Base-by-base conservation (phyloP, 1,140 invertebrate species). In the Augochlora pura region DNA sequence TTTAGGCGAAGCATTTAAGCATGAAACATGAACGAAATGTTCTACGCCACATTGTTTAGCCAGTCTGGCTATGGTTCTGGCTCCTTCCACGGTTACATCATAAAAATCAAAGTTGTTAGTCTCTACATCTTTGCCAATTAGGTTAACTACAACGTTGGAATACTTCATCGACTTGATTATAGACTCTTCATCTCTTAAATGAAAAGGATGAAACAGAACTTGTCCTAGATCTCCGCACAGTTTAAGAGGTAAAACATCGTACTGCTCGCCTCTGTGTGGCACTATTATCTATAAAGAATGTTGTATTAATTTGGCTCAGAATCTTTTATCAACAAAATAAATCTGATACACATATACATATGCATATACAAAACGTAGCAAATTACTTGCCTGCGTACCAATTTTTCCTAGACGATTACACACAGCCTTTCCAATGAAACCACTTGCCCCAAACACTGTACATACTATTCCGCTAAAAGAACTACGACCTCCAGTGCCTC, bases 121-220 rank as follows among this genome's bases (percentile, higher is more conserved):
- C 92, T 99, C 97, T 94, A 96, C 98, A 82, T 99, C 96, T 69
- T 96, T 94, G 32, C 99, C 98, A 87, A 99, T 95, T 54, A 99
- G 93, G 93, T 99, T 99, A 82, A 99, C 96, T 1, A 99, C 99
- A 78, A 99, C 97, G 94, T 99, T 99, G 0, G 99, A 99, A 93
- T 99, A 97, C 88, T 97, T 97, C 8, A 99, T 95, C 16, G 96
- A 96, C 92, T 96, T 97, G 7, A 95, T 93, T 84, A 99, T 96
- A 0, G 96, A 96, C n/a, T 97, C 96, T 88, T 99, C 97, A 94
- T 99, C 98, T 62, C 94, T 94, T 27, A 99, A 87, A 89, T 98
- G 88, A 90, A 95, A 99, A 5, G 96, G 97, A 88, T 97, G 95
- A 91, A 96, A 99, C 2, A 98, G 93, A 25, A 99, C 96, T 94